A percentile compares a stretch with the other conserved stretches of the same genome.
These are phyloP conservation scores for Habroteleia sp. DNA, from an alignment of 2,888 invertebrate genomes.

Conservation along the genomic window DNA sequence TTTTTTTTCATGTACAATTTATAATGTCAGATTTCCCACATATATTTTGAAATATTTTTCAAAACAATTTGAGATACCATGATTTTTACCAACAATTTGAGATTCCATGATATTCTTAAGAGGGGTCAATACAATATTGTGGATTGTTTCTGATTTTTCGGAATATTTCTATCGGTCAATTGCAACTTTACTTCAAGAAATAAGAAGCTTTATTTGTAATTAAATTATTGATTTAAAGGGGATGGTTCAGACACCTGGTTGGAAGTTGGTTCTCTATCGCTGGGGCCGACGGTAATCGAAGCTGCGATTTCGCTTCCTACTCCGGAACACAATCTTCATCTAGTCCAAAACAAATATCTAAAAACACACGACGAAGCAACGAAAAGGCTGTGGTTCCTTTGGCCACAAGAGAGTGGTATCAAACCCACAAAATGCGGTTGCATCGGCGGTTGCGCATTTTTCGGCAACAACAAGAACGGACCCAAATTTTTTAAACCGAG, in stretches of 20 bases:
- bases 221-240: slow-evolving; percentile 65
- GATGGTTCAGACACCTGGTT: slow-evolving; percentile 90
- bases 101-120: too few species aligned
- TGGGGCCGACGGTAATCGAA: slow-evolving; percentile 95
- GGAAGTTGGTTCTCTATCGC: slow-evolving; percentile 93
- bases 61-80: too few species aligned
- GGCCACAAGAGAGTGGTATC: slow-evolving; percentile 87
- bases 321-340: slow-evolving; percentile 88
- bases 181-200: too few species aligned
- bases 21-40: too few species aligned
- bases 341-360: slow-evolving; percentile 90
- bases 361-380: slow-evolving; percentile 91
- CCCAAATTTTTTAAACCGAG: slow-evolving; percentile 93
- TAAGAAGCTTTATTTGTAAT: too few species aligned
- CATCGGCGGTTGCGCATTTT: slow-evolving; percentile 96
- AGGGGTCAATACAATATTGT: too few species aligned
- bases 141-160: too few species aligned
- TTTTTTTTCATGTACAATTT: too few species aligned
- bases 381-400: slow-evolving; percentile 96
- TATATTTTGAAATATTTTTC: too few species aligned
- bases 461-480: slow-evolving; percentile 95
- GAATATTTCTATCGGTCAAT: too few species aligned
- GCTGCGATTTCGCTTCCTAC: slow-evolving; percentile 91
- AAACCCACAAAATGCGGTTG: slow-evolving; percentile 93
- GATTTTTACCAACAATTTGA: too few species aligned